Conservation (phyloP, 2,113 vertebrate genomes). For the Chloropsis cyanopogon region DNA sequence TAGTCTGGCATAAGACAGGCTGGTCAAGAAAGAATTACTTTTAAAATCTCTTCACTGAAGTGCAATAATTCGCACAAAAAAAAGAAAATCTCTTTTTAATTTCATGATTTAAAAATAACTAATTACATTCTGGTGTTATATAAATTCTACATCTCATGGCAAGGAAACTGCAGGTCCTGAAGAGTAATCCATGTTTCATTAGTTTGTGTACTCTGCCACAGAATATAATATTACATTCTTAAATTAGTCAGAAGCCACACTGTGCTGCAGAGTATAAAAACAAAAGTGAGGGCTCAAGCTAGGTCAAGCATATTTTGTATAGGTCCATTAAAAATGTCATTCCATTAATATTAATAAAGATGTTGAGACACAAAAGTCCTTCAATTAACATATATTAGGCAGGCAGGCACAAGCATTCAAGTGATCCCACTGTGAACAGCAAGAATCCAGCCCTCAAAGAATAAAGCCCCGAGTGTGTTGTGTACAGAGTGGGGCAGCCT, state of each 20-base stretch:
- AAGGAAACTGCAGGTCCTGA: background rate
- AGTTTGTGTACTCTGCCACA: constrained; percentile 22
- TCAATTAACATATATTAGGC: constrained; percentile 61
- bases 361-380: constrained; percentile 46
- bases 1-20: background rate
- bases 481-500: constrained; percentile 11
- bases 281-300: constrained; percentile 42
- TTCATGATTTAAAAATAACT: background rate
- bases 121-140: background rate
- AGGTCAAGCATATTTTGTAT: constrained; percentile 54
- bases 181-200: constrained; percentile 6
- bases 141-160: background rate
- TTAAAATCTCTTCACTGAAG: background rate
- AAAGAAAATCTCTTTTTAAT: background rate
- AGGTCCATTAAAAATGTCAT: constrained; percentile 53
- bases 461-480: constrained; percentile 7
- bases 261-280: constrained; percentile 28
- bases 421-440: constrained; percentile 58
- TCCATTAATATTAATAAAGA: constrained; percentile 63
- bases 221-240: constrained; percentile 12
- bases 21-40: background rate
- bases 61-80: background rate
- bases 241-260: constrained; percentile 47
- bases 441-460: constrained; percentile 20
- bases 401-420: constrained; percentile 46